Base-by-base conservation (phyloP, 2,888 invertebrate species). In the Anoplius nigerrimus region DNA sequence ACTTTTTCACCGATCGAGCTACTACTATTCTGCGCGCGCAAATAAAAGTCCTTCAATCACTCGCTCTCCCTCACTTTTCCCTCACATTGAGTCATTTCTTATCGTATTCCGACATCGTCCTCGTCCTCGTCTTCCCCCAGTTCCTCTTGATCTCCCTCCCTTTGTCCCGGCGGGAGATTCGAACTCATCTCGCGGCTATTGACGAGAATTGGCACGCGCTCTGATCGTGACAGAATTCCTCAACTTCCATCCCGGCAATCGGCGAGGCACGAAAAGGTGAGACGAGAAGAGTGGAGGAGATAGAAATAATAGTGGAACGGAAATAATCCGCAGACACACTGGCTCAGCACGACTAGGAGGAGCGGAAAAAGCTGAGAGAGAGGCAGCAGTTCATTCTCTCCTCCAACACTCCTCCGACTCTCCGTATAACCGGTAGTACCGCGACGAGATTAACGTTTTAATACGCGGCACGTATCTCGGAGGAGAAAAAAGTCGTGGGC, bases 401-500 rank as follows among this genome's bases (percentile, higher is more conserved):
- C n/a, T n/a, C n/a, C n/a, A n/a, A n/a, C n/a, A n/a, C n/a, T 3
- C 11, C 34, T 24, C 73, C 72, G 75, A 76, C 75, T 72, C 71
- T 79, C 75, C 75, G 79, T 79, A 80, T 81, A 82, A 85, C 84
- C 83, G 85, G 84, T 86, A 86, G 85, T 84, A 74, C 76, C 66
- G 52, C 67, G 76, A 71, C 69, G 80, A 83, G 84, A 87, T 86
- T 86, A 87, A 87, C 84, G 81, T 86, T 85, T 86, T 82, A 86
- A 85, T 86, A 86, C 78, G 78, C 76, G 75, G 74, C 76, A 72
- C 74, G 72, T 78, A 79, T 72, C 66, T 56, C 65, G 60, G 61
- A 53, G 53, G 16, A n/a, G 54, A 27, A 24, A 34, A 18, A 34
- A 34, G 34, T 34, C 34, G 34, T 16, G 16, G 54, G 22, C 21